phyloP scores from a whole-genome alignment of 2,888 invertebrate genomes.

The Halictus ligatus region DNA sequence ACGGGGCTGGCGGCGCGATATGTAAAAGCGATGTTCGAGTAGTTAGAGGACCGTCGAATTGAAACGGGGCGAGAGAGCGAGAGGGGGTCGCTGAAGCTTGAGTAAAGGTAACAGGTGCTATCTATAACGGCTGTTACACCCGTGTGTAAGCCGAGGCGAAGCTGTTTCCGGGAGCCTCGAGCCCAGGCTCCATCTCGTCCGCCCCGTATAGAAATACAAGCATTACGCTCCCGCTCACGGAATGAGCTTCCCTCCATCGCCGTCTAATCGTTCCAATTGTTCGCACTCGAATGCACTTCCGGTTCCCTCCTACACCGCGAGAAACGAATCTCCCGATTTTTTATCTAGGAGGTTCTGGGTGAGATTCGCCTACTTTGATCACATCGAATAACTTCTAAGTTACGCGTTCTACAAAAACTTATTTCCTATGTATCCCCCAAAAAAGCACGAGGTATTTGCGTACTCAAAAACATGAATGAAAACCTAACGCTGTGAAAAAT shows the following conservation, averaged over 20 bases:
- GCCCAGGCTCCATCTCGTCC: slow-evolving; percentile 50
- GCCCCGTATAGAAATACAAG: slow-evolving; percentile 73
- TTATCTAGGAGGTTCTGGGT: background rate
- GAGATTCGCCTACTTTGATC: no score
- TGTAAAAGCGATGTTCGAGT: slow-evolving; percentile 67
- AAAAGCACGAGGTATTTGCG: no score
- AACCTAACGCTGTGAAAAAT: no score
- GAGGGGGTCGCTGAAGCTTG: slow-evolving; percentile 58
- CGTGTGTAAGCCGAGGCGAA: slow-evolving; percentile 62
- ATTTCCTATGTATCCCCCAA: no score
- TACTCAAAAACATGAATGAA: no score
- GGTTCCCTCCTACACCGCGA: background rate
- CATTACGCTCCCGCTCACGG: slow-evolving; percentile 69
- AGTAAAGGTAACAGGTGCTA: slow-evolving; percentile 81
- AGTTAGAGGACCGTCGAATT: slow-evolving; percentile 65
- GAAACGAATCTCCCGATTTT: slow-evolving; percentile 22
- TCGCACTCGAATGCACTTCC: slow-evolving; percentile 46
- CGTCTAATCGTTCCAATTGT: slow-evolving; percentile 60
- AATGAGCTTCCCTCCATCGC: slow-evolving; percentile 50
- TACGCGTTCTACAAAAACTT: no score
- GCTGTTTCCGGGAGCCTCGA: slow-evolving; percentile 68
- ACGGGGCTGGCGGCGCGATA: slow-evolving; percentile 49
- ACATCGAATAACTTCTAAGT: no score
- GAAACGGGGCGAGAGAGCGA: slow-evolving; percentile 59
- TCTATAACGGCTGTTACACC: slow-evolving; percentile 73